These are phyloP conservation scores for Agrotis clavis DNA, from an alignment of 2,888 invertebrate genomes.

Conservation along the genomic window DNA sequence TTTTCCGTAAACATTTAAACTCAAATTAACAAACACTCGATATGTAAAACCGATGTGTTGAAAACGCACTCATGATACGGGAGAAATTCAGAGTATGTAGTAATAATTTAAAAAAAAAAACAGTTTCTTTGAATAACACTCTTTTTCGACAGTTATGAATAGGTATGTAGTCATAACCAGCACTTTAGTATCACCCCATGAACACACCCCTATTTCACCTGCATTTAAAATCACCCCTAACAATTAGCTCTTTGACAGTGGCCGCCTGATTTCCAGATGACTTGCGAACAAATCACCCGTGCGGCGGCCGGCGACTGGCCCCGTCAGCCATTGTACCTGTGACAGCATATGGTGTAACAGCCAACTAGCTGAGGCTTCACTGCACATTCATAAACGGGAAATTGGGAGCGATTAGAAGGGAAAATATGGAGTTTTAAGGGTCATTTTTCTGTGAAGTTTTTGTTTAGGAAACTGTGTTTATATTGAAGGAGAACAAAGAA, in stretches of 20 bases:
- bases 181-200: neutral
- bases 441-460: neutral
- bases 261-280: constrained; percentile 47
- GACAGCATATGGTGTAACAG: constrained; percentile 38
- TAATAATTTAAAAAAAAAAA: too few species aligned
- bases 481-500: too few species aligned
- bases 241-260: constrained; percentile 26
- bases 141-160: neutral
- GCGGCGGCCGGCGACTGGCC: constrained; percentile 38
- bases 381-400: constrained; percentile 41
- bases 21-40: too few species aligned
- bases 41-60: too few species aligned
- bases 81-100: too few species aligned
- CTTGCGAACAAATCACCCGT: constrained; percentile 50
- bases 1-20: too few species aligned
- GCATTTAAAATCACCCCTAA: neutral
- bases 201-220: neutral
- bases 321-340: constrained; percentile 40
- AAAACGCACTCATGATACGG: too few species aligned
- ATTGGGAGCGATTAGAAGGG: constrained; percentile 32
- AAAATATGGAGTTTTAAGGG: neutral
- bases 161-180: neutral
- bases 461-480: neutral
- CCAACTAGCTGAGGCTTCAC: constrained; percentile 36
- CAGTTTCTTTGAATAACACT: too few species aligned